Percentiles rank a stretch among this genome's conserved stretches.
Evolutionary conservation across 2,113 vertebrate genomes (phyloP).

Genomic region (Jaculus jaculus): DNA sequence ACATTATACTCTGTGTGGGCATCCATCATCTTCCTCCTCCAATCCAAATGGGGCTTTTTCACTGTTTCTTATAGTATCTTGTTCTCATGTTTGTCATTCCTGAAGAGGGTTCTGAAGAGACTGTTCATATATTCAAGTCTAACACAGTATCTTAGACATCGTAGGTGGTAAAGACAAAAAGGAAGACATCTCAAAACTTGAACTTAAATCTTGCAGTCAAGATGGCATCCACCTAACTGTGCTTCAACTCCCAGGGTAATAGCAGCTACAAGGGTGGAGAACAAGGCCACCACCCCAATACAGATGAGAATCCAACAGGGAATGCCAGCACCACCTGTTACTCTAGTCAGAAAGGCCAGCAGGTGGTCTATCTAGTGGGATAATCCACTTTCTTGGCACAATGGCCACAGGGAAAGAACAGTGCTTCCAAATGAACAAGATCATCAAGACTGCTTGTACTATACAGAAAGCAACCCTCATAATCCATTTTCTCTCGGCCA

Average conservation of each 20-base stretch:
- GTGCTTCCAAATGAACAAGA: slow-evolving; percentile 97
- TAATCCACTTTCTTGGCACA: slow-evolving; percentile 94
- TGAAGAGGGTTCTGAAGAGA: too few species aligned
- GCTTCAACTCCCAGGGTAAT: too few species aligned
- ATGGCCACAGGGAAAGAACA: slow-evolving; percentile 95
- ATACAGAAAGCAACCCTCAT: slow-evolving; percentile 96
- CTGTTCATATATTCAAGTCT: neutral
- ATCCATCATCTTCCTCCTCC: neutral
- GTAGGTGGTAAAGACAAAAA: neutral
- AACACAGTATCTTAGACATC: neutral
- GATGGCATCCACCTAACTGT: too few species aligned
- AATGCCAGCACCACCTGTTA: slow-evolving; percentile 96
- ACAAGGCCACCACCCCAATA: slow-evolving; percentile 96
- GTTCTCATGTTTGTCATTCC: too few species aligned
- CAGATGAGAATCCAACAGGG: slow-evolving; percentile 99
- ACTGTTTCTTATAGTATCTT: neutral
- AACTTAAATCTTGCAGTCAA: too few species aligned
- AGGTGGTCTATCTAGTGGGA: slow-evolving; percentile 89
- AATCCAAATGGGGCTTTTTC: neutral
- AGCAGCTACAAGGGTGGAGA: slow-evolving; percentile 91
- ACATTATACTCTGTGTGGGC: neutral
- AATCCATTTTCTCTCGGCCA: slow-evolving; percentile 99
- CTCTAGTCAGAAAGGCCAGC: slow-evolving; percentile 95
- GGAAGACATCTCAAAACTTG: neutral
- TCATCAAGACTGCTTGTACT: slow-evolving; percentile 94